Percentiles rank a stretch among this genome's conserved stretches.
These are phyloP conservation scores for Aspidiotus rigidus DNA, from an alignment of 2,888 invertebrate species.

Conservation along the genomic window DNA sequence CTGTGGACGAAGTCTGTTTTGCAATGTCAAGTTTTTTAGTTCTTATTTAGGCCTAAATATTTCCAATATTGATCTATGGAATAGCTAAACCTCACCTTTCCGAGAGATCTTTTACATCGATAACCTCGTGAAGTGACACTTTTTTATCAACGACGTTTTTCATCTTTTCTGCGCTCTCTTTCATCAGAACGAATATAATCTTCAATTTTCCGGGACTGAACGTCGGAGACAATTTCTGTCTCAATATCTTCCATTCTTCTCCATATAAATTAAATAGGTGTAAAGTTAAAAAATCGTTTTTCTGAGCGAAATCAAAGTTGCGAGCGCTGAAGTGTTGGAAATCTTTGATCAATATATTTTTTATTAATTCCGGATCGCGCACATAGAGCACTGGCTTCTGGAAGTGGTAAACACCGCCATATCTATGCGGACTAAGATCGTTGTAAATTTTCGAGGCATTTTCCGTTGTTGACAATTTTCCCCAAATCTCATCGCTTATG, in stretches of 20 bases:
- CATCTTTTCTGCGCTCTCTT: slow-evolving; percentile 43
- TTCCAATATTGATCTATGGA: too few species aligned
- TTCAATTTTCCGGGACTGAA: slow-evolving; percentile 50
- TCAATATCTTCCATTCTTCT: slow-evolving; percentile 48
- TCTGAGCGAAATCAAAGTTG: slow-evolving; percentile 41
- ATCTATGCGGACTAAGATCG: slow-evolving; percentile 36
- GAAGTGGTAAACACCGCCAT: slow-evolving; percentile 47
- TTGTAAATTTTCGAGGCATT: slow-evolving; percentile 9
- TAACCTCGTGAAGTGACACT: not conserved
- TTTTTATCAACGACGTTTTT: slow-evolving; percentile 19
- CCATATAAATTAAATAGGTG: slow-evolving; percentile 46
- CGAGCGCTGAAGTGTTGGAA: slow-evolving; percentile 47
- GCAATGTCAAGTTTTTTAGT: too few species aligned
- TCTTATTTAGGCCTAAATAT: too few species aligned
- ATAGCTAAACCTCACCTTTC: too few species aligned
- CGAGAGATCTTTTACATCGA: not conserved
- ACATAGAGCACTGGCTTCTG: slow-evolving; percentile 46
- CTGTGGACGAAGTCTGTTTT: too few species aligned
- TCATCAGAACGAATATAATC: slow-evolving; percentile 47
- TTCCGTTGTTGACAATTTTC: slow-evolving; percentile 13
- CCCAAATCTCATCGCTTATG: slow-evolving; percentile 9
- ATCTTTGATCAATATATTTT: slow-evolving; percentile 46
- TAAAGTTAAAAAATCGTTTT: slow-evolving; percentile 42
- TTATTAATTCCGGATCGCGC: slow-evolving; percentile 46
- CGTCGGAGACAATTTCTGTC: slow-evolving; percentile 48